Evolutionary conservation across 2,113 vertebrate species (phyloP).

Genomic region (Dasypus novemcinctus): DNA sequence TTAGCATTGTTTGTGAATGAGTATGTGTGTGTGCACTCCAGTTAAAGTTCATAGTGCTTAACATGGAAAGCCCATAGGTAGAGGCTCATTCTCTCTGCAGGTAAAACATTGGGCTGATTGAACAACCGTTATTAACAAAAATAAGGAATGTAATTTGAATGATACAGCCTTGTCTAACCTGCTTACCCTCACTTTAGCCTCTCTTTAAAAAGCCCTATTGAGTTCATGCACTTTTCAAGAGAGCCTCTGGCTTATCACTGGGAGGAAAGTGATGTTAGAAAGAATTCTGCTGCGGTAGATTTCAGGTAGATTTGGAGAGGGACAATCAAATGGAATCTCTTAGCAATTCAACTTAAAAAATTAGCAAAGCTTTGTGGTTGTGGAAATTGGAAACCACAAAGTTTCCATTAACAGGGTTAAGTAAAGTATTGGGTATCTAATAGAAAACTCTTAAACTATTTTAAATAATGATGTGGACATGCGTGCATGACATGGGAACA

Average conservation of each 20-base stretch:
- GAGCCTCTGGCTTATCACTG: neutral
- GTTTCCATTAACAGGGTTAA: neutral
- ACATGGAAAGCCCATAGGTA: neutral
- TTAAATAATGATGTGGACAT: neutral
- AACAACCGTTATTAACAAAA: neutral
- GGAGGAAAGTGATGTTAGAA: neutral
- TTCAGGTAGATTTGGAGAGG: conserved; percentile 15
- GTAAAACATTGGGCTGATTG: neutral
- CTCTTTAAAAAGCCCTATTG: neutral
- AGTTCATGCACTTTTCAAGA: conserved; percentile 6
- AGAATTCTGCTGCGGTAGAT: neutral
- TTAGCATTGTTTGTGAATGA: neutral
- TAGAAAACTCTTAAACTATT: neutral
- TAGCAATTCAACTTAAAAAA: neutral
- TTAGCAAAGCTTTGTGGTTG: neutral
- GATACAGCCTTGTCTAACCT: neutral
- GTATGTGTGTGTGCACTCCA: neutral
- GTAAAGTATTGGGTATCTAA: neutral
- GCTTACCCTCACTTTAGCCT: neutral
- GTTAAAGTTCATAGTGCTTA: neutral
- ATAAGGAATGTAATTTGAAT: neutral
- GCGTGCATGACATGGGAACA: neutral
- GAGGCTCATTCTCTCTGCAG: neutral
- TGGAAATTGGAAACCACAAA: neutral
- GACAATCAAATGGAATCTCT: neutral